Base-by-base conservation (phyloP, 1,140 invertebrate species). In the Ectropis grisescens region DNA sequence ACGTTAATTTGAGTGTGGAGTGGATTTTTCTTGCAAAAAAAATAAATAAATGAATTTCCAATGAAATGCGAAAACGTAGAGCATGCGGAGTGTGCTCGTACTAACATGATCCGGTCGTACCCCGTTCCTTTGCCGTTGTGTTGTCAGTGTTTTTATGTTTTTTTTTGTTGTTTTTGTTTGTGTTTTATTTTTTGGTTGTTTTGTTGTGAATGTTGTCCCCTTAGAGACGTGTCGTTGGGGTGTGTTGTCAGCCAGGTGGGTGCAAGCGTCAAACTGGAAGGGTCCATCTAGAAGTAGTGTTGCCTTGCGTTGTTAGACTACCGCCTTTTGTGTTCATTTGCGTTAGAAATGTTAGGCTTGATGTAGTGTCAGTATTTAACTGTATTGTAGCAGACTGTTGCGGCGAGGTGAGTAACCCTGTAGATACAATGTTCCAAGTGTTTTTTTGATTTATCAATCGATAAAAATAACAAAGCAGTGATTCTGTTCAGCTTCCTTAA, bases 1-100 rank as follows among this genome's bases (percentile, higher is more conserved):
- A 62, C 56, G 58, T 68, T 60, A 42, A 60, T 60, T 72, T 71
- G 75, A 80, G 75, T 80, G 75, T 80, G 75, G 75, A 74, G 75
- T 80, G 75, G 75, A 75, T 70, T 67, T 68, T 68, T 62, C 50
- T 60, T 58, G 47, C 50, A 35, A 50, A 43, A 37, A 46, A 41
- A 32, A 38, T 37, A 34, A 40, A 16, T 30, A 37, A 47, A 28
- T 42, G 39, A 57, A 43, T 48, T 48, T 33, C 57, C 44, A n/a
- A n/a, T n/a, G n/a, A n/a, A n/a, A n/a, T n/a, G n/a, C n/a, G n/a
- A n/a, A n/a, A n/a, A 56, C 46, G 47, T 54, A 61, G 52, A 59
- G 74, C 70, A 75, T 74, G 74, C 60, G 52, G n/a, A n/a, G 60
- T 56, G 50, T 57, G 59, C 64, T 74, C 66, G 57, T 62, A 67